These are phyloP conservation scores for Salpingus planirostris DNA, from an alignment of 2,888 invertebrate species.

Conservation along the genomic window DNA sequence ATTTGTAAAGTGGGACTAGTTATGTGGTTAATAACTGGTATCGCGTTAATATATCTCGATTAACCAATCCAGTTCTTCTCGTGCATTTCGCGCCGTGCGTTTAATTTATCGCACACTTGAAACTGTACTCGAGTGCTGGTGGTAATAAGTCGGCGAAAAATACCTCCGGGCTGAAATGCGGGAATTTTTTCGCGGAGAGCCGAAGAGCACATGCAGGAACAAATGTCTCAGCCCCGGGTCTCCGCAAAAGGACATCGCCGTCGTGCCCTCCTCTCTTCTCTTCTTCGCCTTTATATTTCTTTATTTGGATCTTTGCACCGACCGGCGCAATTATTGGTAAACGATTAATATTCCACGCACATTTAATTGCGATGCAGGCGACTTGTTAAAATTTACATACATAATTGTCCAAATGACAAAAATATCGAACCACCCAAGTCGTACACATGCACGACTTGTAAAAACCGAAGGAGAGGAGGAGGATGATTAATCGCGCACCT, in stretches of 20 bases:
- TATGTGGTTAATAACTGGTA: conserved; percentile 15
- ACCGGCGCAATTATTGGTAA: conserved; percentile 10
- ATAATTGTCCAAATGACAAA: conserved; percentile 17
- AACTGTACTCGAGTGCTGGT: background rate
- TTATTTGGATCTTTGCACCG: no score
- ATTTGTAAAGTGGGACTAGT: no score
- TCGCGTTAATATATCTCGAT: conserved; percentile 21
- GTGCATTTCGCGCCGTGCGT: no score
- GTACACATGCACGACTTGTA: conserved; percentile 1
- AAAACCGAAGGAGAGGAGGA: background rate
- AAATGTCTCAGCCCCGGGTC: conserved; percentile 1
- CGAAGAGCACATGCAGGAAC: no score
- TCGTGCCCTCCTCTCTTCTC: no score
- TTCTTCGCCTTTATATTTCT: no score
- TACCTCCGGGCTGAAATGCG: conserved; percentile 6
- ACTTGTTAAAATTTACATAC: conserved; percentile 18
- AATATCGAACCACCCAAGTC: conserved; percentile 15
- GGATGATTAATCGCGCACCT: no score
- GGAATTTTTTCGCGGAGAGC: no score
- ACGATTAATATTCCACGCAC: conserved; percentile 16
- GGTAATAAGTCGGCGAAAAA: background rate
- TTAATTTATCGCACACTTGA: background rate
- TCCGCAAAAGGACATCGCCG: conserved; percentile 2
- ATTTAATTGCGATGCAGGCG: conserved; percentile 14
- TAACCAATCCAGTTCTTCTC: background rate